Base-by-base conservation (phyloP, 1,140 invertebrate genomes). In the Nasonia vitripennis region DNA sequence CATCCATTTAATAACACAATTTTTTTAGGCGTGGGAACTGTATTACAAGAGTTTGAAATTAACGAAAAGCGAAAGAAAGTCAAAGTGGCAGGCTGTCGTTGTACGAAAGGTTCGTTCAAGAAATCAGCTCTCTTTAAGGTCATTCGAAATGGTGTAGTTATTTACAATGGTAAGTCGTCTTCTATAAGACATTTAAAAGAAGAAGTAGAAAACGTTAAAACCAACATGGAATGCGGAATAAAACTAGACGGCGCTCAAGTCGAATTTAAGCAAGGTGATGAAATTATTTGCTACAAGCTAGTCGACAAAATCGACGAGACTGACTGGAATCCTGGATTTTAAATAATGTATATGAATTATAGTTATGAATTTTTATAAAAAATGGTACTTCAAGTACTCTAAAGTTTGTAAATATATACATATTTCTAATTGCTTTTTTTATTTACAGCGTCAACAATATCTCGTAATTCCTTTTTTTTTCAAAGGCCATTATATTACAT, bases 181-280 rank as follows among this genome's bases (percentile, higher is more conserved):
- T 98, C 97, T 4, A 96, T 99, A 95, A 95, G 96, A 88, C 98
- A 99, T 92, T 91, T 98, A 10, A 99, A 99, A 92, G 95, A 96
- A 86, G 98, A 99, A 94, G 97, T 98, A 0, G 95, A 96, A 14
- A 94, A 94, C 0, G 96, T 99, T 37, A 97, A 98, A 90, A 95
- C 95, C 77, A 97, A 97, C 90, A 94, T 96, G 27, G 98, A 99
- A 91, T 99, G 98, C 93, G 98, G 98, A 0, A 88, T 99, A 34
- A 95, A 95, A 82, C 94, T 99, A 20, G 94, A 95, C 0, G 95
- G 98, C 90, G 86, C 92, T 0, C 91, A 91, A 2, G 84, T 98
- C 48, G 87, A 92, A 11, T 96, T 98, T 71, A 88, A 96, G 92
- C 93, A 95, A 2, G 98, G 97, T 0, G 98, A 99, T 92, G 94